phyloP scores from a whole-genome alignment of 2,113 vertebrate species.

The Emberiza fucata region DNA sequence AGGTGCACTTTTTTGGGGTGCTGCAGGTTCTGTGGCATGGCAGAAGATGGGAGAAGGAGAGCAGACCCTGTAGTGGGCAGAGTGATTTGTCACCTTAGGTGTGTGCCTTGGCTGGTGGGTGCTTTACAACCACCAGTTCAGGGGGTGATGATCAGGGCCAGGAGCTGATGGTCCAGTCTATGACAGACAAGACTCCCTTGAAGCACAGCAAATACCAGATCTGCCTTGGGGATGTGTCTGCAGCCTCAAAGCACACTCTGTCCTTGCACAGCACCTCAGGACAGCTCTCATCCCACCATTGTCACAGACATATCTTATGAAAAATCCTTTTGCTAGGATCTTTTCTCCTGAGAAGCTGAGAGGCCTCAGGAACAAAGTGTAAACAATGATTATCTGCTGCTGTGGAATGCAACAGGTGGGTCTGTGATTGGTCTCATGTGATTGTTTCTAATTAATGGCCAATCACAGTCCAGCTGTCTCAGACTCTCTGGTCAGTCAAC shows the following conservation, averaged over 20 bases:
- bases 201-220: not conserved
- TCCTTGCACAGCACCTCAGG: not conserved
- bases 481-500: too few relatives aligned
- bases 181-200: not conserved
- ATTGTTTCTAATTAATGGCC: too few relatives aligned
- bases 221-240: not conserved
- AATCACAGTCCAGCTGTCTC: too few relatives aligned
- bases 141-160: not conserved
- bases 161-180: not conserved
- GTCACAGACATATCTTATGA: too few relatives aligned
- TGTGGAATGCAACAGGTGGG: too few relatives aligned
- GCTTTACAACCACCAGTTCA: not conserved
- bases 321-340: too few relatives aligned
- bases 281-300: not conserved
- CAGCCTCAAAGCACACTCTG: not conserved
- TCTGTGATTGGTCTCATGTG: too few relatives aligned
- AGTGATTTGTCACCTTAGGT: not conserved
- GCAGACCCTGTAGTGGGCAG: not conserved
- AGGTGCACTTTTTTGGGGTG: not conserved
- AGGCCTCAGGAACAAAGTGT: too few relatives aligned
- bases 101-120: not conserved
- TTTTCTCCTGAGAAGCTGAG: too few relatives aligned
- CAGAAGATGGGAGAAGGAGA: not conserved
- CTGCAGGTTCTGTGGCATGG: not conserved
- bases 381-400: too few relatives aligned